These are phyloP conservation scores for Dendronephthya gigantea DNA, from an alignment of 64 coral and sea anemone species.

Conservation along the genomic window DNA sequence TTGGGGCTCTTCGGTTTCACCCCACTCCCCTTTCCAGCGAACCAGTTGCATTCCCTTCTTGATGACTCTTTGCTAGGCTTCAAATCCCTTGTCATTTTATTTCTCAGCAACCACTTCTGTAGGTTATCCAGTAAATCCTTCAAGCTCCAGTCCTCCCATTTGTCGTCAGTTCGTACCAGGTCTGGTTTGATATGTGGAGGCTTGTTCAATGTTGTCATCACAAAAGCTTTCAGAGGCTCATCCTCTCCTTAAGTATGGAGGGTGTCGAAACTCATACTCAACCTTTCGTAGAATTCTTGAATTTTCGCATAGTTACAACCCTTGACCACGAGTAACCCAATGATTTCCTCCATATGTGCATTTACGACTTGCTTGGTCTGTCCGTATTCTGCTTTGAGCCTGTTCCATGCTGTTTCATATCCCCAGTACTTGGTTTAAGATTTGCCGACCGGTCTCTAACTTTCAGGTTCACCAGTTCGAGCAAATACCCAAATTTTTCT, in stretches of 20 bases:
- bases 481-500: slow-evolving; percentile 8
- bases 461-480: background rate
- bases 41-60: background rate
- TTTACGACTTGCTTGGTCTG: background rate
- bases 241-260: background rate
- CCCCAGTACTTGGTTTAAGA: background rate
- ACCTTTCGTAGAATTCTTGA: background rate
- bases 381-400: background rate
- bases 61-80: background rate
- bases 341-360: background rate
- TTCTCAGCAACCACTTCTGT: background rate
- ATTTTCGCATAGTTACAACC: background rate
- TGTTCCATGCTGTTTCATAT: background rate
- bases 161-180: background rate
- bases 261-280: background rate
- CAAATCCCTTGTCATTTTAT: background rate
- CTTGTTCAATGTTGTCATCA: background rate
- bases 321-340: background rate
- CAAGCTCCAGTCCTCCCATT: background rate
- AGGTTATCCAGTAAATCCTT: background rate
- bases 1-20: background rate
- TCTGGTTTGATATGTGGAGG: background rate
- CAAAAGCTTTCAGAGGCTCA: background rate
- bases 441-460: background rate
- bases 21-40: background rate